Evolutionary conservation across 2,113 vertebrate species (phyloP).

Genomic region (Rostratula benghalensis): DNA sequence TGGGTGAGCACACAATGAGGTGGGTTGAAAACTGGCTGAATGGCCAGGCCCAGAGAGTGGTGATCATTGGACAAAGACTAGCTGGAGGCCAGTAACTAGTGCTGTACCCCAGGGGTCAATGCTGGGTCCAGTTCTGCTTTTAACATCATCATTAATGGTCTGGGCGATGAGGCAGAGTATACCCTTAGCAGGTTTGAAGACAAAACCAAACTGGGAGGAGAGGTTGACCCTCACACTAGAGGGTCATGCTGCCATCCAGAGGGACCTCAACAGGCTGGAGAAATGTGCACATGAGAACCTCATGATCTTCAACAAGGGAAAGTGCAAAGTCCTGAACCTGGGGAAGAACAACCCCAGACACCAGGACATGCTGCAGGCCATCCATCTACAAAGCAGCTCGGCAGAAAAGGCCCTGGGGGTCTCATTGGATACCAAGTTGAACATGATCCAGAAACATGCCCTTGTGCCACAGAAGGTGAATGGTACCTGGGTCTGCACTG

Average conservation of each 20-base stretch:
- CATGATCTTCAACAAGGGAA: not conserved
- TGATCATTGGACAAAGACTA: not conserved
- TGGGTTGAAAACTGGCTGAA: not conserved
- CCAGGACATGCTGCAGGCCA: rapidly evolving
- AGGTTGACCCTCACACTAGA: not conserved
- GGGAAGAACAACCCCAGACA: not conserved
- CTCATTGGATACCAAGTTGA: not conserved
- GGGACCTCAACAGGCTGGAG: not conserved
- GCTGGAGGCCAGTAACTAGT: not conserved
- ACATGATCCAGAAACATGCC: not conserved
- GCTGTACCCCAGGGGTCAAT: not conserved
- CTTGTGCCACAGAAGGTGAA: not conserved
- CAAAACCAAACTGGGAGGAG: not conserved
- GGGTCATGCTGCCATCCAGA: not conserved
- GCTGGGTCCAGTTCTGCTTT: not conserved
- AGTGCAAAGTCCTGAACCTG: not conserved
- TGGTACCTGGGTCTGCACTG: not conserved
- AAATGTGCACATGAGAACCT: not conserved
- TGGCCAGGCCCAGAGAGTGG: no score
- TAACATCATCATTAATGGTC: not conserved
- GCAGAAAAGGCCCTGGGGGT: not conserved
- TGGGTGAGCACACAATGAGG: not conserved
- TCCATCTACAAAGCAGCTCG: not conserved
- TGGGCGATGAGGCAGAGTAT: not conserved
- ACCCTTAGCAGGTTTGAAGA: not conserved